Base-by-base conservation (phyloP, 1,140 invertebrate genomes). In the Drosophila guanche region DNA sequence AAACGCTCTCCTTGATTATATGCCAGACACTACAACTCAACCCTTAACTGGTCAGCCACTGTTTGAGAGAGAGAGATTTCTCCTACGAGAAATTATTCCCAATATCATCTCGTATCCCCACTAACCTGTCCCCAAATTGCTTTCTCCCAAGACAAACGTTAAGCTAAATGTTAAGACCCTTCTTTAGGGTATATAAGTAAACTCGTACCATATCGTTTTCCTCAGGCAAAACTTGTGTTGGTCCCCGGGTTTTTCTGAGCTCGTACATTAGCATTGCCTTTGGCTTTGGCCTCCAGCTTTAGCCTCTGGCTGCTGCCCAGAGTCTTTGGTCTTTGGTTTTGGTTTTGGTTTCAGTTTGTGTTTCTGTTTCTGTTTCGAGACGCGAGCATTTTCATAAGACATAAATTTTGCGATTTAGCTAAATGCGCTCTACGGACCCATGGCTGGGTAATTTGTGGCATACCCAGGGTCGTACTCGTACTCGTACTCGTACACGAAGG, bases 341-440 rank as follows among this genome's bases (percentile, higher is more conserved):
- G 58, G n/a, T 37, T 51, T 52, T 33, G 22, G 43, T 25, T 61
- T 43, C 23, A n/a, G 8, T 48, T 48, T 62, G 27, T 10, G n/a
- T n/a, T 37, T 68, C 6, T 2, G 8, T 48, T 48, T 62, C 40
- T 10, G 33, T 33, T 47, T 8, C 25, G 33, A 59, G 68, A 43
- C 23, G 42, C 68, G 43, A 69, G 65, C 83, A 78, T 79, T 86
- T 86, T 88, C 78, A 86, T 86, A 88, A 86, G 83, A 86, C 83
- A 86, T 86, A 86, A 86, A 86, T 86, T 88, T 51, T 72, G 77
- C 77, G 81, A 86, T 86, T 86, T 86, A 68, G 81, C 81, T 81
- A 81, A 86, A 86, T 88, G 83, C 70, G 83, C 78, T 88, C 66
- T 61, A 58, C 61, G 78, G 78, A 83, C 78, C 33, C 33, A 78